These are phyloP conservation scores for Lepidurus arcticus DNA, from an alignment of 1,140 invertebrate genomes.

Conservation along the genomic window DNA sequence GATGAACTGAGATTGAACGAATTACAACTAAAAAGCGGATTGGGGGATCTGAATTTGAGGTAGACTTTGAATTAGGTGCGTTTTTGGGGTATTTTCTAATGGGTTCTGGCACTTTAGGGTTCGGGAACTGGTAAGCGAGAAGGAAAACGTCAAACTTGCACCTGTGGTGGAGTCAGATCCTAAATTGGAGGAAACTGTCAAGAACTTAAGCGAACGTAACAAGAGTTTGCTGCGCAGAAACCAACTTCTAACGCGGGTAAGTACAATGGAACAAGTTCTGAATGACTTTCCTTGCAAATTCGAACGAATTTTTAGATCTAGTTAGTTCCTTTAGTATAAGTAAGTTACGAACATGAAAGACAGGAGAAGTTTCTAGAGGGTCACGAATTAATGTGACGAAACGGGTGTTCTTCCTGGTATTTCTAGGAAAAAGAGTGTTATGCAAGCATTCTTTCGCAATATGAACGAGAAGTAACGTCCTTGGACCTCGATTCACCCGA, in stretches of 20 bases:
- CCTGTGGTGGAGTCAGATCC: not conserved
- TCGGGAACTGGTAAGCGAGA: not conserved
- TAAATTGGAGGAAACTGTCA: not conserved
- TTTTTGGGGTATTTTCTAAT: not conserved
- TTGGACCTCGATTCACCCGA: not conserved
- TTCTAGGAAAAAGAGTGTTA: not conserved
- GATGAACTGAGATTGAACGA: not conserved
- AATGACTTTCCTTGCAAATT: too few relatives aligned
- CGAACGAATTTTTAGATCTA: too few relatives aligned
- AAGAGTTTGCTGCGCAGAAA: not conserved
- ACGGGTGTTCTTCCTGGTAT: not conserved
- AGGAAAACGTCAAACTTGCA: not conserved
- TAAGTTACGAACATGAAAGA: too few relatives aligned
- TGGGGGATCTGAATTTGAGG: not conserved
- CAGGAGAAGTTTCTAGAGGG: too few relatives aligned
- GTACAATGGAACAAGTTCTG: not conserved
- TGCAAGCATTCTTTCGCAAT: not conserved
- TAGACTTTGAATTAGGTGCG: not conserved
- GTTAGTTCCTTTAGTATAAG: too few relatives aligned
- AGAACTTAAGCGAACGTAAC: not conserved
- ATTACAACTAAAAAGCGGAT: not conserved
- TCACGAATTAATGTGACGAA: too few relatives aligned
- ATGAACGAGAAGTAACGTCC: not conserved
- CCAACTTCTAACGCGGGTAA: not conserved
- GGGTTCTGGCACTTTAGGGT: not conserved